Conservation (phyloP, 1,140 invertebrate species). For the Drosophila murphyi region DNA sequence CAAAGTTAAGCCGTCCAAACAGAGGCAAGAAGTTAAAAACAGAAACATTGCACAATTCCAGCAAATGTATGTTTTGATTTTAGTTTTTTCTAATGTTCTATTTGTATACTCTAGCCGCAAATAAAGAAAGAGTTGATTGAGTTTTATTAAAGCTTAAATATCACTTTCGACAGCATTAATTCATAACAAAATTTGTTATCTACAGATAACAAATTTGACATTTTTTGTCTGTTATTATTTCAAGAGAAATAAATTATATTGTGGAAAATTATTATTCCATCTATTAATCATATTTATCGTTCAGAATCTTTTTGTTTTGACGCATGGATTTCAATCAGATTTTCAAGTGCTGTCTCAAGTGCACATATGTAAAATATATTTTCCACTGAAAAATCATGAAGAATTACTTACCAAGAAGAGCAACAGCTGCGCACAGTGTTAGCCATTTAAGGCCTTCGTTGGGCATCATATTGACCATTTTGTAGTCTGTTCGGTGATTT, state of each 20-base stretch:
- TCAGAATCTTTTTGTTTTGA: conserved; percentile 14
- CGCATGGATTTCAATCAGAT: conserved; percentile 1
- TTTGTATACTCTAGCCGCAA: conserved; percentile 1
- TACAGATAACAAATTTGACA: too few species aligned
- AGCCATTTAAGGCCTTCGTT: conserved; percentile 71
- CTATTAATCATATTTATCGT: too few species aligned
- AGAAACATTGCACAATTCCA: conserved; percentile 21
- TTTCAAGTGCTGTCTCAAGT: conserved; percentile 21
- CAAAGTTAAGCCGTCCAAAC: conserved; percentile 21
- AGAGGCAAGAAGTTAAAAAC: not conserved
- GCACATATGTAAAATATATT: conserved; percentile 2
- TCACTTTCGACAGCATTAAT: too few species aligned
- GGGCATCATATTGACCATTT: conserved; percentile 59
- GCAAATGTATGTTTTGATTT: conserved; percentile 17
- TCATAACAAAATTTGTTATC: too few species aligned
- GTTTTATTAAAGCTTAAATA: not conserved
- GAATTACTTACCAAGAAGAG: conserved; percentile 68
- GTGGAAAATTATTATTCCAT: too few species aligned
- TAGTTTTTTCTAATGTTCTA: conserved; percentile 30
- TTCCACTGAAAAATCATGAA: conserved; percentile 26
- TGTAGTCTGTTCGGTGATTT: conserved; percentile 22
- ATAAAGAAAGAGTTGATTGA: not conserved
- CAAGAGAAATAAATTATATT: too few species aligned
- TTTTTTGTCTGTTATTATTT: too few species aligned
- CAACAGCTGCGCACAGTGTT: conserved; percentile 75